These are phyloP conservation scores for Heliconius congener DNA, from an alignment of 1,140 invertebrate species.

Conservation along the genomic window DNA sequence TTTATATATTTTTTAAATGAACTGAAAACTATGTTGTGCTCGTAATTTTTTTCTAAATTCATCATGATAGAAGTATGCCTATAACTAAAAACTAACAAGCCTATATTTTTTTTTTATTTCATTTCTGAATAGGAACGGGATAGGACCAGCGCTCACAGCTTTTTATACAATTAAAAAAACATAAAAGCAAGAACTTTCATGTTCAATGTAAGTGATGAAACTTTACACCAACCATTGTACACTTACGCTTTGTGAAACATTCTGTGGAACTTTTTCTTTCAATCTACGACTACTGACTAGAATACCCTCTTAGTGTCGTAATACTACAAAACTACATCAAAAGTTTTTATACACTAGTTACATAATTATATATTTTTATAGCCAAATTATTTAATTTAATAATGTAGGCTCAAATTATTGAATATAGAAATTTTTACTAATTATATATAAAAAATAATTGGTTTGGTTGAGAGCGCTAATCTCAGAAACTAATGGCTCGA, in stretches of 20 bases:
- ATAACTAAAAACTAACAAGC: too few species aligned
- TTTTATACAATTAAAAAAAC: not conserved
- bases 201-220: conserved; percentile 7
- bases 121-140: too few species aligned
- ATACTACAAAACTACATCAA: not conserved
- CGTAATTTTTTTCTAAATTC: too few species aligned
- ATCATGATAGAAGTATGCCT: too few species aligned
- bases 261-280: not conserved
- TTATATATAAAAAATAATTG: too few species aligned
- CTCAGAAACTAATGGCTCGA: too few species aligned
- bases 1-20: too few species aligned
- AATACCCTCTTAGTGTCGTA: conserved; percentile 6
- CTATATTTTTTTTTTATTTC: not conserved
- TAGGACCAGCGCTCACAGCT: not conserved
- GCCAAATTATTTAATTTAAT: not conserved
- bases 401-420: too few species aligned
- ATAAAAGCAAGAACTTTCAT: not conserved
- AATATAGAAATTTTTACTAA: not conserved
- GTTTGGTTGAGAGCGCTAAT: too few species aligned
- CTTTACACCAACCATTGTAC: not conserved
- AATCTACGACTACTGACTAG: not conserved
- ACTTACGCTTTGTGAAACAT: conserved; percentile 4
- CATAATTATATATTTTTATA: not conserved
- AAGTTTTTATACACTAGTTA: not conserved
- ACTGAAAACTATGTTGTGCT: too few species aligned